Percentiles rank a stretch among this genome's conserved stretches.
phyloP scores from a whole-genome alignment of 2,797 vertebrate genomes.

The Rhodeus uyekii region DNA sequence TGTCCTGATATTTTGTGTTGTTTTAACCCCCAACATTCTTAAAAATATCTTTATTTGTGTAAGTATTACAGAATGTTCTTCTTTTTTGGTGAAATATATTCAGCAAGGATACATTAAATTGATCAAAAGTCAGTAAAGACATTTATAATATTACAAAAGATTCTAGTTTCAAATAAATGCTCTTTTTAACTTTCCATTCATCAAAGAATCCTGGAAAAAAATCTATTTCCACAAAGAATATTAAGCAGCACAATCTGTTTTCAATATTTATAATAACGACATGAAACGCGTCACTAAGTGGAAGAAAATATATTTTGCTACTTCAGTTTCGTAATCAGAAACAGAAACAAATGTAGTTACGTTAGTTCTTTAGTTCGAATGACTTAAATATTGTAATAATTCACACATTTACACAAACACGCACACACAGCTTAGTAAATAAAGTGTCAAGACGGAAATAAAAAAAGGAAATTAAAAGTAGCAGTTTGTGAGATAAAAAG shows the following conservation, averaged over 20 bases:
- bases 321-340: background rate
- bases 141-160: too few species aligned
- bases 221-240: too few species aligned
- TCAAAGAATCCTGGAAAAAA: too few species aligned
- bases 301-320: background rate
- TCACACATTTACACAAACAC: background rate
- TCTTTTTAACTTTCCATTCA: too few species aligned
- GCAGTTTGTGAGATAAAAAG: constrained; percentile 51
- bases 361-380: background rate
- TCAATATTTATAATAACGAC: too few species aligned
- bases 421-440: constrained; percentile 29
- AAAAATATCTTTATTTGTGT: too few species aligned
- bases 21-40: too few species aligned
- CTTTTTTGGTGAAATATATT: background rate
- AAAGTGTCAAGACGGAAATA: constrained; percentile 49
- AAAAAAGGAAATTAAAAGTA: constrained; percentile 61
- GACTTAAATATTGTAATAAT: background rate
- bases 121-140: too few species aligned
- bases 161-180: too few species aligned
- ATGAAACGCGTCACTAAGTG: background rate
- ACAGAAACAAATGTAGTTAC: background rate
- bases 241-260: too few species aligned
- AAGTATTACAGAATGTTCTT: too few species aligned
- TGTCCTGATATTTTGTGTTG: too few species aligned
- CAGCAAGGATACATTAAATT: background rate